Evolutionary conservation across 2,888 invertebrate species (phyloP).

Genomic region (Ectemnius continuus): DNA sequence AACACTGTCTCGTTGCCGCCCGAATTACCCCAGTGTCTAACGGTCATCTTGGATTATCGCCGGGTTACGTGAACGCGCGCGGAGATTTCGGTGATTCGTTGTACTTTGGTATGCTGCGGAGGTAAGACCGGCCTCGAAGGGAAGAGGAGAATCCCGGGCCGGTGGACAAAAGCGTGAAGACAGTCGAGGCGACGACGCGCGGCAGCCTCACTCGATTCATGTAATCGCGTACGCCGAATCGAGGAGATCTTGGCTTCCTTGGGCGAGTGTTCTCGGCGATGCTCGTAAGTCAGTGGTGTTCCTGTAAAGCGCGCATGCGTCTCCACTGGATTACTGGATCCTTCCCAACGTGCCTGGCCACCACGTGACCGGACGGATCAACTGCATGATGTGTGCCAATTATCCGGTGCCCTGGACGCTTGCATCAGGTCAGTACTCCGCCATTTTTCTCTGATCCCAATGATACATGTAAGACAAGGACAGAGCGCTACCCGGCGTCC

Average conservation of each 20-base stretch:
- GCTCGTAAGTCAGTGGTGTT: slow-evolving; percentile 20
- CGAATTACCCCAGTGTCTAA: too few relatives aligned
- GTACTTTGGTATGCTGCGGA: too few relatives aligned
- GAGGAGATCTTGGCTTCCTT: background rate
- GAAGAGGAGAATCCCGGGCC: slow-evolving; percentile 46
- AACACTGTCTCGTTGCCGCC: too few relatives aligned
- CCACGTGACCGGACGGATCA: slow-evolving; percentile 45
- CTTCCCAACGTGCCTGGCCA: slow-evolving; percentile 21
- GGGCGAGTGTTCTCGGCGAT: slow-evolving; percentile 8
- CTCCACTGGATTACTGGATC: slow-evolving; percentile 11
- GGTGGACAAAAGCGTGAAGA: slow-evolving; percentile 46
- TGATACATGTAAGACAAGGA: background rate
- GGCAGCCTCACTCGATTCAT: slow-evolving; percentile 57
- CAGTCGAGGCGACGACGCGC: slow-evolving; percentile 65
- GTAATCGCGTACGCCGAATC: slow-evolving; percentile 36
- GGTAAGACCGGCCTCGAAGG: too few relatives aligned
- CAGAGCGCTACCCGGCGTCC: background rate
- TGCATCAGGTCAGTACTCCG: slow-evolving; percentile 45
- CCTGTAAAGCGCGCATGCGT: slow-evolving; percentile 41
- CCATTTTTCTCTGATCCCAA: slow-evolving; percentile 13
- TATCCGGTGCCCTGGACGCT: slow-evolving; percentile 21
- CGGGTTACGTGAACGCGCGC: too few relatives aligned
- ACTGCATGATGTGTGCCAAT: slow-evolving; percentile 22
- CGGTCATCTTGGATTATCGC: too few relatives aligned
- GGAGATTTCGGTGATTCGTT: too few relatives aligned